A percentile compares a stretch with the other conserved stretches of the same genome.
These are phyloP conservation scores for Drosophila yooni DNA, from an alignment of 2,888 invertebrate genomes.

Conservation along the genomic window DNA sequence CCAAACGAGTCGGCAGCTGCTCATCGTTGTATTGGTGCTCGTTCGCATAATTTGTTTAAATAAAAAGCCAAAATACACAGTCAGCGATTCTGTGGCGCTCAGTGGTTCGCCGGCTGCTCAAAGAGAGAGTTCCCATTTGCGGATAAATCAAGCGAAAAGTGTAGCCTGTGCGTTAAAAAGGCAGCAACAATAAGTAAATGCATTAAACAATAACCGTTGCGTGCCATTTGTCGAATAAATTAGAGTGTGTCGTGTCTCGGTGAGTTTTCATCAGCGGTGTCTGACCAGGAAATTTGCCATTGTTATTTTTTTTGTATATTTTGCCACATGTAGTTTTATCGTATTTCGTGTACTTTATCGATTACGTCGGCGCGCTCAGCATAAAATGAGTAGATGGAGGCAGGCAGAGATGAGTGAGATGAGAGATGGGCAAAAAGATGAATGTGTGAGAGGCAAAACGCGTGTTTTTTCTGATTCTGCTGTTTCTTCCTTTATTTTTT, in stretches of 20 bases:
- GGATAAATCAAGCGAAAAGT: conserved; percentile 36
- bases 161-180: conserved; percentile 55
- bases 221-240: conserved; percentile 43
- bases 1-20: conserved; percentile 39
- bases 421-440: conserved; percentile 55
- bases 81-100: conserved; percentile 52
- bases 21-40: conserved; percentile 33
- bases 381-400: conserved; percentile 46
- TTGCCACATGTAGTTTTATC: conserved; percentile 67
- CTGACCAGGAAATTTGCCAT: conserved; percentile 28
- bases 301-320: conserved; percentile 18
- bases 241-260: conserved; percentile 40
- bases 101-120: conserved; percentile 62
- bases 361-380: conserved; percentile 69
- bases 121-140: conserved; percentile 57
- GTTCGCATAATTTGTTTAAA: conserved; percentile 55
- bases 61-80: conserved; percentile 52
- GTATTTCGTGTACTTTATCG: conserved; percentile 71
- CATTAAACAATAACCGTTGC: conserved; percentile 38
- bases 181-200: conserved; percentile 56
- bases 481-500: conserved; percentile 20
- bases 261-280: conserved; percentile 36
- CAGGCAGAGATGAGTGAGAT: conserved; percentile 12
- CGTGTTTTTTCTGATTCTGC: conserved; percentile 43
- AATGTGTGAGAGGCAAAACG: conserved; percentile 60